A percentile compares a stretch with the other conserved stretches of the same genome.
Conservation (phyloP, 1,140 invertebrate species). For the Parapsyche elsis region DNA sequence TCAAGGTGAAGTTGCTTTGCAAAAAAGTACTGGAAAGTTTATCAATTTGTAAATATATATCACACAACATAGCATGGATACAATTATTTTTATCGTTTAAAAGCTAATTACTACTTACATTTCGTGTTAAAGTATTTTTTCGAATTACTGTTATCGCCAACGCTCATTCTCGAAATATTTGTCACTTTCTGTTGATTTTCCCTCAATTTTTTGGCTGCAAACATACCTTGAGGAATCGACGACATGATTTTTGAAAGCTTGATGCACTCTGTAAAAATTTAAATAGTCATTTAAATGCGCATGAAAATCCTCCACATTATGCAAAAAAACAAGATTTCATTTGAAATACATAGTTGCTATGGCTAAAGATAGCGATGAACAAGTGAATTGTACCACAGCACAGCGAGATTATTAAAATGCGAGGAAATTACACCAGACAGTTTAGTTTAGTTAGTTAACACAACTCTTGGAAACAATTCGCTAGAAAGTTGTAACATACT, state of each 20-base stretch:
- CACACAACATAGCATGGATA: neutral
- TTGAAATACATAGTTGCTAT: too few relatives aligned
- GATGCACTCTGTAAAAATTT: slow-evolving; percentile 46
- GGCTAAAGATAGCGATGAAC: too few relatives aligned
- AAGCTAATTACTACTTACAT: slow-evolving; percentile 48
- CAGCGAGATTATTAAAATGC: too few relatives aligned
- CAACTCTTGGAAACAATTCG: too few relatives aligned
- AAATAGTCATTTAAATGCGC: neutral
- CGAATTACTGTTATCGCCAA: slow-evolving; percentile 36
- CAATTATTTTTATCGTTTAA: neutral
- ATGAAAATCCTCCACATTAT: too few relatives aligned
- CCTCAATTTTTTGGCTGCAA: slow-evolving; percentile 46
- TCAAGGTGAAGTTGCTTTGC: neutral
- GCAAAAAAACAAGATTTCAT: too few relatives aligned
- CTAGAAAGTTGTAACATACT: too few relatives aligned
- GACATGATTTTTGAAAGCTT: slow-evolving; percentile 43
- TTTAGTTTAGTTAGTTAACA: too few relatives aligned
- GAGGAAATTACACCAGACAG: too few relatives aligned
- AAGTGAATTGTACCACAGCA: too few relatives aligned
- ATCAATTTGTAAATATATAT: neutral
- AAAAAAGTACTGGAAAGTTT: neutral
- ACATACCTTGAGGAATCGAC: slow-evolving; percentile 53
- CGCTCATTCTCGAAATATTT: slow-evolving; percentile 40
- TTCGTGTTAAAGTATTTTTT: slow-evolving; percentile 53
- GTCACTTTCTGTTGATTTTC: slow-evolving; percentile 45